These are phyloP conservation scores for Rhingia campestris DNA, from an alignment of 2,888 invertebrate species.

Conservation along the genomic window DNA sequence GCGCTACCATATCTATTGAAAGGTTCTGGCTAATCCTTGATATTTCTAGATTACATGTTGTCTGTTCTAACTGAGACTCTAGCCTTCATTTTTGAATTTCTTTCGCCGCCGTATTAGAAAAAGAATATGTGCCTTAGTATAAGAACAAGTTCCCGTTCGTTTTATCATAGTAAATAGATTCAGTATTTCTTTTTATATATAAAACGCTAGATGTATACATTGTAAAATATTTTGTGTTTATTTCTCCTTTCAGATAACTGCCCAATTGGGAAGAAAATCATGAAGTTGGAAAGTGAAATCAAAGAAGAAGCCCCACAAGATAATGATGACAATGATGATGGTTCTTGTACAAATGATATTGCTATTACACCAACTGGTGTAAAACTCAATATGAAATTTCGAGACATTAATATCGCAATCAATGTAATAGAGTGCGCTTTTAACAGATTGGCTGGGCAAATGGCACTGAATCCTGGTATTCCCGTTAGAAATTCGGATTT, in stretches of 20 bases:
- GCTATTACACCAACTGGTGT: constrained; percentile 58
- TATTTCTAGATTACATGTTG: too few relatives aligned
- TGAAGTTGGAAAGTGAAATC: constrained; percentile 45
- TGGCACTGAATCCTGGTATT: constrained; percentile 67
- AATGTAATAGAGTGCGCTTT: constrained; percentile 61
- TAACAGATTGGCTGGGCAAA: constrained; percentile 65
- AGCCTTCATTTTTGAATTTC: too few relatives aligned
- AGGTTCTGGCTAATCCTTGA: too few relatives aligned
- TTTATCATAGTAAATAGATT: too few relatives aligned
- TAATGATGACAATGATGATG: constrained; percentile 14
- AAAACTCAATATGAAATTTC: constrained; percentile 41
- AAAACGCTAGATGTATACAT: background rate
- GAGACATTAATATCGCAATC: constrained; percentile 40
- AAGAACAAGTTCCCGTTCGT: too few relatives aligned
- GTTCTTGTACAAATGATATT: constrained; percentile 23
- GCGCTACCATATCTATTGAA: too few relatives aligned
- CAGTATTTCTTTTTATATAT: too few relatives aligned
- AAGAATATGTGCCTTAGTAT: too few relatives aligned
- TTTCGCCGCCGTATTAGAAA: too few relatives aligned
- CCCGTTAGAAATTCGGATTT: constrained; percentile 43
- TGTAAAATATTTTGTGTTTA: background rate
- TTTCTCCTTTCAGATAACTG: constrained; percentile 29
- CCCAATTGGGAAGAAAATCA: constrained; percentile 61
- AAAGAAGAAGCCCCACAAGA: constrained; percentile 29
- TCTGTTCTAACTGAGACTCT: too few relatives aligned